Evolutionary conservation across 1,140 invertebrate species (phyloP), one percentile per base, ranked within the genome.

Genomic region (Scaptomyza pallida): DNA sequence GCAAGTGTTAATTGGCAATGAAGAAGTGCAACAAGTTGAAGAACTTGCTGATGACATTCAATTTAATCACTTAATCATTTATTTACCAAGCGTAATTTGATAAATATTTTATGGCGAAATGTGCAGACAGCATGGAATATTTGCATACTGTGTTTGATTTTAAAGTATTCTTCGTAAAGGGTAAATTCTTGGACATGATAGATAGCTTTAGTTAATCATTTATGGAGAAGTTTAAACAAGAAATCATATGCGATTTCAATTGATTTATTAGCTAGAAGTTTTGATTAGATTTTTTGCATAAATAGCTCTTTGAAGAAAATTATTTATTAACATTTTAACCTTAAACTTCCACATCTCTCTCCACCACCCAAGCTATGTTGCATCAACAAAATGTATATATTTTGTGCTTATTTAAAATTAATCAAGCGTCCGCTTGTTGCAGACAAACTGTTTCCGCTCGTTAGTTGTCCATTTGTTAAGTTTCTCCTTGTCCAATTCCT

Each of bases 391-490:
- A 35, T 9, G n/a, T 37, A n/a, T n/a, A 5, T 4, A 12, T 37
- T 51, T 64, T 43, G 16, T 21, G 62, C 48, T 72, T 60, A 67
- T 67, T 45, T 67, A 67, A 67, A 67, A 72, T 67, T 44, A 61
- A 68, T 56, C 43, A 68, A 56, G 55, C 61, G 23, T 41, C 9
- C 30, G 48, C 47, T 48, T 48, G 51, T n/a, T 30, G 43, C 52
- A 71, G 61, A 71, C 68, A 56, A 19, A 51, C 61, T 37, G 45
- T 65, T 71, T 71, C 68, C 68, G 68, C 52, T 71, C 37, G 61
- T 48, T 47, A 44, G 37, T 23, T 48, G 23, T 54, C 17, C 35
- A 13, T 19, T 54, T 54, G 51, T 21, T 9, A n/a, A 40, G 5
- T 55, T 30, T 55, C 52, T 55, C 37, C 6, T 57, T 47, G 47